phyloP scores from a whole-genome alignment of 2,888 invertebrate genomes.

The Drosophila macrospina region DNA sequence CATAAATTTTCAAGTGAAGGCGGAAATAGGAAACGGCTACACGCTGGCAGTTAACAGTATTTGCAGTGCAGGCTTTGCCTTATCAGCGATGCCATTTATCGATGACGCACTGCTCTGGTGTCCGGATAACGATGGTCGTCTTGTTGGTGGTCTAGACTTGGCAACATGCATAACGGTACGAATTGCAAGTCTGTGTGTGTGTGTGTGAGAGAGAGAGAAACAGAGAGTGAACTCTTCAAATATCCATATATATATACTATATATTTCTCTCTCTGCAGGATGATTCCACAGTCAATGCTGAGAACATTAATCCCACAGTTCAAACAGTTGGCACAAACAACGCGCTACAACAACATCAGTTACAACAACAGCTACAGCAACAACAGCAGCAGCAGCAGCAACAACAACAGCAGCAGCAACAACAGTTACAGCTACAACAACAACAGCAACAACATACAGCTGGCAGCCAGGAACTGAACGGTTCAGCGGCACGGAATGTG shows the following conservation, averaged over 20 bases:
- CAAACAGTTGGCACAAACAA: slow-evolving; percentile 54
- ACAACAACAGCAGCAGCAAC: slow-evolving; percentile 17
- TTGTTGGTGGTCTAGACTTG: slow-evolving; percentile 91
- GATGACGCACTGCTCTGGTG: slow-evolving; percentile 98
- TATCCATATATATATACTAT: background rate
- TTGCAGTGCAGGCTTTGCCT: slow-evolving; percentile 85
- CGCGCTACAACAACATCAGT: slow-evolving; percentile 42
- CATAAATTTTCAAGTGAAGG: slow-evolving; percentile 59
- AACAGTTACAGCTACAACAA: slow-evolving; percentile 33
- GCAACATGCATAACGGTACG: slow-evolving; percentile 94
- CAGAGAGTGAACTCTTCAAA: too few species aligned
- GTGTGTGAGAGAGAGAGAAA: background rate
- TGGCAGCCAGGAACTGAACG: slow-evolving; percentile 53
- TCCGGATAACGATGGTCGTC: slow-evolving; percentile 97
- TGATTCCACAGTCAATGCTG: slow-evolving; percentile 73
- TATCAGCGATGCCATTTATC: slow-evolving; percentile 96
- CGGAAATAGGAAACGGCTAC: slow-evolving; percentile 69
- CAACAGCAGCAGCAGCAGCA: slow-evolving; percentile 30
- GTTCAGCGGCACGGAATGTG: slow-evolving; percentile 75
- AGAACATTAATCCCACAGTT: slow-evolving; percentile 64
- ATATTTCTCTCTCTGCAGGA: slow-evolving; percentile 43
- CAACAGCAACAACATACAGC: slow-evolving; percentile 29
- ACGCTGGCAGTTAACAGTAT: slow-evolving; percentile 85
- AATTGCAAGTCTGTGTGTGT: too few species aligned
- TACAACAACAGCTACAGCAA: slow-evolving; percentile 39